Conservation (phyloP, 1,140 invertebrate species). For the Macrosteles quadrilineatus region DNA sequence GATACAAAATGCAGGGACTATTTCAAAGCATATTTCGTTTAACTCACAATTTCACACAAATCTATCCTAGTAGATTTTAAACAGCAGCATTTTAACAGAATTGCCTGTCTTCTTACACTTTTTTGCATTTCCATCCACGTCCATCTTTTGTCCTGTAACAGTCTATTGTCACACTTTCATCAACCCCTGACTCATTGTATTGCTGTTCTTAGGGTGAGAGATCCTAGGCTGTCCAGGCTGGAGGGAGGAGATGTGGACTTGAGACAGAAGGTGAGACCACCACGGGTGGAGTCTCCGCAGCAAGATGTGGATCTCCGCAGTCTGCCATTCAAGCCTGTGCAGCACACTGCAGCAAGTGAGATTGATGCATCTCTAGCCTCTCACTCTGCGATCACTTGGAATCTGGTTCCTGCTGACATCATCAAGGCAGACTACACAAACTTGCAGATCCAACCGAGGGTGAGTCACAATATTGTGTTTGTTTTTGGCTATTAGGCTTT, state of each 20-base stretch:
- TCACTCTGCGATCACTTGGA: slow-evolving; percentile 60
- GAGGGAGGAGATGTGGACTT: slow-evolving; percentile 35
- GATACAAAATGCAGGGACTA: no score
- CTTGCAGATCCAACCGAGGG: slow-evolving; percentile 26
- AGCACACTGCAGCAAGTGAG: slow-evolving; percentile 78
- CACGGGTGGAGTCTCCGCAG: not conserved
- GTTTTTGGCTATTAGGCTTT: not conserved
- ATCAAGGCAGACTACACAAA: slow-evolving; percentile 39
- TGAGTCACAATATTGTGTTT: not conserved
- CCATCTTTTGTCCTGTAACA: no score
- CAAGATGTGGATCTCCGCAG: slow-evolving; percentile 60
- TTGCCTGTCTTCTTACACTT: no score
- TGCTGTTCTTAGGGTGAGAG: slow-evolving; percentile 31
- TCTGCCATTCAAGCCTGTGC: slow-evolving; percentile 73
- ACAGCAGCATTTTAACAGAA: no score
- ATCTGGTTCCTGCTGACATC: slow-evolving; percentile 25
- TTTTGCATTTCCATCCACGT: no score
- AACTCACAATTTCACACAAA: no score
- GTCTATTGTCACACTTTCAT: no score
- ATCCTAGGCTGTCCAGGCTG: slow-evolving; percentile 28
- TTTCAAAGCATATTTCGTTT: no score
- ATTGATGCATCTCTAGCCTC: slow-evolving; percentile 78
- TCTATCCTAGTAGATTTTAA: no score
- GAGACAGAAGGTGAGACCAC: slow-evolving; percentile 15
- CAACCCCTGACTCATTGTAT: no score